phyloP scores from a whole-genome alignment of 2,888 invertebrate genomes.

The Carabus problematicus region DNA sequence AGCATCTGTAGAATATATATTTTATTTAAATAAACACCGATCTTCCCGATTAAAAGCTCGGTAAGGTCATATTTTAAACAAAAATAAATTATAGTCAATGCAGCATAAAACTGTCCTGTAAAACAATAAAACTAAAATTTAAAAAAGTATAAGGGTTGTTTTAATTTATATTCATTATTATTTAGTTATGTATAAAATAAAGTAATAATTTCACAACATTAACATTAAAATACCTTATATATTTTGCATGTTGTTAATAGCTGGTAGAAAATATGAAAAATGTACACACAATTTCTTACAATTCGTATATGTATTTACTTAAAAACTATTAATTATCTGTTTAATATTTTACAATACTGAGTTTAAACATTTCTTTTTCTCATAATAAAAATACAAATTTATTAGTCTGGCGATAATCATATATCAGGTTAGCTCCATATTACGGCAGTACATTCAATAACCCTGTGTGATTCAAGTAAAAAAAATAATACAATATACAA shows the following conservation, averaged over 20 bases:
- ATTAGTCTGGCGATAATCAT: constrained; percentile 37
- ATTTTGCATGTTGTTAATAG: constrained; percentile 39
- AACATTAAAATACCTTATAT: constrained; percentile 39
- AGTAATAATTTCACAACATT: constrained; percentile 36
- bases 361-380: constrained; percentile 29
- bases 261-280: constrained; percentile 41
- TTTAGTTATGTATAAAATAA: constrained; percentile 21
- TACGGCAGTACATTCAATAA: constrained; percentile 31
- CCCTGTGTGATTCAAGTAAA: constrained; percentile 18
- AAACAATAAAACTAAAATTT: constrained; percentile 15
- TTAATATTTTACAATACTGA: constrained; percentile 39
- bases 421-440: constrained; percentile 27
- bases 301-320: constrained; percentile 36
- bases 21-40: too few species aligned
- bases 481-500: background rate
- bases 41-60: too few species aligned
- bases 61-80: too few species aligned
- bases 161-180: constrained; percentile 21
- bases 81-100: too few species aligned
- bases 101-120: too few species aligned
- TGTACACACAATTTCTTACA: constrained; percentile 39
- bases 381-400: constrained; percentile 42
- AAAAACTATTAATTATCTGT: constrained; percentile 29
- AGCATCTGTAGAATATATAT: too few species aligned
- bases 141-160: constrained; percentile 27